Evolutionary conservation across 2,113 vertebrate species (phyloP).

Genomic region (Oryctolagus cuniculus): DNA sequence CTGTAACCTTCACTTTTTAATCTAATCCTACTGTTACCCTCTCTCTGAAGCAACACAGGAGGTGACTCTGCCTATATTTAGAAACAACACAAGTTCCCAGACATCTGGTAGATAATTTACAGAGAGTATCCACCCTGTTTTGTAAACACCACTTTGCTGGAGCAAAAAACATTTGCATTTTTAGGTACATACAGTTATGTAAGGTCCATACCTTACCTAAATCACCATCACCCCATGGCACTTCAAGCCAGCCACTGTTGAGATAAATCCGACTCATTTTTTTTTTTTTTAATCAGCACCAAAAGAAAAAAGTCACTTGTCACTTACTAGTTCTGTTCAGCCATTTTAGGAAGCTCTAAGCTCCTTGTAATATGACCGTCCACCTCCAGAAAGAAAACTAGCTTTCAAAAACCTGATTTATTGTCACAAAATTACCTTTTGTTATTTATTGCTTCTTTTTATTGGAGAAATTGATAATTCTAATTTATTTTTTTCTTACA

Average conservation of each 20-base stretch:
- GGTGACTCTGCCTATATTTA: constrained; percentile 81
- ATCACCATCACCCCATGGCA: constrained; percentile 96
- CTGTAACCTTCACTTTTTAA: constrained; percentile 63
- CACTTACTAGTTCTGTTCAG: constrained; percentile 58
- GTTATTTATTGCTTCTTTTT: background rate
- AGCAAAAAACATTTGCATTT: constrained; percentile 54
- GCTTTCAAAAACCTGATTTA: constrained; percentile 10
- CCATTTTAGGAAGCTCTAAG: constrained; percentile 77
- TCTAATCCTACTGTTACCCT: constrained; percentile 20
- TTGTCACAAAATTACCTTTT: constrained; percentile 31
- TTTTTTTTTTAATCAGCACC: constrained; percentile 71
- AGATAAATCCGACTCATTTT: constrained; percentile 91
- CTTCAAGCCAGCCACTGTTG: constrained; percentile 92
- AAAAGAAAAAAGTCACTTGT: constrained; percentile 65
- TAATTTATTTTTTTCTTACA: background rate
- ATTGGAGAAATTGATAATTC: background rate
- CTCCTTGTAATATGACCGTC: constrained; percentile 79
- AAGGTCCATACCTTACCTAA: constrained; percentile 90
- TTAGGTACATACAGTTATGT: background rate
- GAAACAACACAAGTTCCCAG: constrained; percentile 79
- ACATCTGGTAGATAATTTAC: constrained; percentile 77
- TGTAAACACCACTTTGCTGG: constrained; percentile 75
- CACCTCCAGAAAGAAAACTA: constrained; percentile 43
- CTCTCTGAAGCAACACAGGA: constrained; percentile 61
- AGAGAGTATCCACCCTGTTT: constrained; percentile 54